Evolutionary conservation across 2,797 vertebrate genomes (phyloP).

Genomic region (Anas georgica): DNA sequence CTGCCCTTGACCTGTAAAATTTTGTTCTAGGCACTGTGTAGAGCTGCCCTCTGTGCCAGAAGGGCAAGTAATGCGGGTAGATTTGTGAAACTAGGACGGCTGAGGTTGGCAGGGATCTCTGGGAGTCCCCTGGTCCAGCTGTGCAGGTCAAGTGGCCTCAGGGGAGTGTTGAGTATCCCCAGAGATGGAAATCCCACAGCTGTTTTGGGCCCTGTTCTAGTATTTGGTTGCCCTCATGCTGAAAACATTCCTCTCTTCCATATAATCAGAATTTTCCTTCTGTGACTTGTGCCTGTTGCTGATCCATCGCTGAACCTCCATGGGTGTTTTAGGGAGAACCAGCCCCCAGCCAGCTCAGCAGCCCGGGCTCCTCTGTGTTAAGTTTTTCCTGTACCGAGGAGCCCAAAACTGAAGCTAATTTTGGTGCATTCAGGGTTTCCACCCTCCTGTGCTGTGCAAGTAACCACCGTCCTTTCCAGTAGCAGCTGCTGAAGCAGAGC

Average conservation of each 20-base stretch:
- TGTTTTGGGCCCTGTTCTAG: background rate
- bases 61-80: too few relatives aligned
- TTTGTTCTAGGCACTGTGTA: background rate
- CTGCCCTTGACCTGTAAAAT: background rate
- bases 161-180: background rate
- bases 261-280: too few relatives aligned
- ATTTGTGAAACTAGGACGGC: background rate
- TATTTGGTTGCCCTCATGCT: too few relatives aligned
- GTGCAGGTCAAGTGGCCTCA: too few relatives aligned
- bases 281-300: too few relatives aligned
- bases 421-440: background rate
- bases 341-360: background rate
- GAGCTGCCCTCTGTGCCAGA: background rate
- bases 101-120: background rate
- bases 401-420: background rate
- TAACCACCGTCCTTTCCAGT: background rate
- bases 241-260: too few relatives aligned
- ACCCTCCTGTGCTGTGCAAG: background rate
- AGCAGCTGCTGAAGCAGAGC: background rate
- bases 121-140: background rate
- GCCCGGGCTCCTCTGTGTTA: background rate
- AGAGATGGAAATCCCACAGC: background rate
- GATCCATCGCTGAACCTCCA: too few relatives aligned
- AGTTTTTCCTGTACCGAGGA: background rate
- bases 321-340: too few relatives aligned